Base-by-base conservation (phyloP, 2,113 vertebrate genomes). In the Lepus europaeus region DNA sequence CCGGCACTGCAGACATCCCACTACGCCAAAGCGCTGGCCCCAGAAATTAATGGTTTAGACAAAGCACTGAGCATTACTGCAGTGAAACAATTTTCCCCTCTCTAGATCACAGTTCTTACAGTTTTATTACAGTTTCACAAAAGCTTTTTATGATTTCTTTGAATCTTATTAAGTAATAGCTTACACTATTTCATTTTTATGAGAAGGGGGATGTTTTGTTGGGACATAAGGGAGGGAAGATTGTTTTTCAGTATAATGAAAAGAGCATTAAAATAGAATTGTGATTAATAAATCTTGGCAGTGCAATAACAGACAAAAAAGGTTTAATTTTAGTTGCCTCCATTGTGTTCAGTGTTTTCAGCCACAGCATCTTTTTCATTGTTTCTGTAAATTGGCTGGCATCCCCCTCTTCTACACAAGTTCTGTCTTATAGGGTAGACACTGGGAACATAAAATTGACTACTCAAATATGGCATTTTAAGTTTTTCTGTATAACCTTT, bases 101-200 rank as follows among this genome's bases (percentile, higher is more conserved):
- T 68, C 25, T 83, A 45, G 2, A 85, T 87, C 51, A 88, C 68
- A 87, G 19, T 83, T 92, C 66, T 90, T 92, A 87, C 25, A 82
- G n/a, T 96, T 95, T 94, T 80, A 86, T 90, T 93, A 82, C 25
- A 91, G 1, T 93, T 95, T 85, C 80, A 96, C 68, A 86, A 69
- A 94, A 90, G n/a, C 19, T 63, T 89, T 83, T 69, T 29, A 81
- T 6, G 69, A 84, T 94, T 94, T 92, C 33, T 76, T 95, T 92
- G 77, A 45, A 74, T 16, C 59, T 76, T 92, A 93, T 73, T 91
- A 91, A 97, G 63, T 74, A 93, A 89, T 72, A 86, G n/a, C n/a
- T 70, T 17, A 3, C 83, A 64, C 8, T 79, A 8, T 88, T 82
- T 91, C 68, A 77, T 90, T 89, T 94, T 87, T 73, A 84, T 64